A percentile compares a stretch with the other conserved stretches of the same genome.
Evolutionary conservation across 2,888 invertebrate genomes (phyloP).

Genomic region (Morpho helenor): DNA sequence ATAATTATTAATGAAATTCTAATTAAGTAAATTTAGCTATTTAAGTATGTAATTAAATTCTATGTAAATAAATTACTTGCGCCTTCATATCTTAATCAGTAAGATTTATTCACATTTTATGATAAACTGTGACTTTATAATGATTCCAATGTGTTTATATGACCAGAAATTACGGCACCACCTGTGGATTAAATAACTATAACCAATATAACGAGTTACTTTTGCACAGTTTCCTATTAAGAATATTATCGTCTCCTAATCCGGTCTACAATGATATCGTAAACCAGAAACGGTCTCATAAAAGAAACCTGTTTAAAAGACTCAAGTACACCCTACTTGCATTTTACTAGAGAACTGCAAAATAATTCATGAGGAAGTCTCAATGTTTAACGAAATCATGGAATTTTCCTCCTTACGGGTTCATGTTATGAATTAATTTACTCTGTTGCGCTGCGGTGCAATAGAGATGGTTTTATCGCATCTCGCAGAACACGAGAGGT

Average conservation of each 20-base stretch:
- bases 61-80: too few species aligned
- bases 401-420: constrained; percentile 13
- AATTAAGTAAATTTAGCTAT: too few species aligned
- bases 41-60: too few species aligned
- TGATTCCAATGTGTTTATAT: constrained; percentile 42
- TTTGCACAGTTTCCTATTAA: constrained; percentile 66
- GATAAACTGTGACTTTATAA: background rate
- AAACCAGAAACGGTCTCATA: constrained; percentile 72
- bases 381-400: background rate
- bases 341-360: constrained; percentile 58
- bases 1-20: too few species aligned
- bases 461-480: constrained; percentile 46
- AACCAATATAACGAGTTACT: constrained; percentile 62
- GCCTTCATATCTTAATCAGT: too few species aligned
- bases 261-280: constrained; percentile 71
- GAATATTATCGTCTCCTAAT: constrained; percentile 72
- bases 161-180: constrained; percentile 45
- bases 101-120: background rate
- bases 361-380: constrained; percentile 30
- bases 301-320: constrained; percentile 65
- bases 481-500: constrained; percentile 72
- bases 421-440: constrained; percentile 39
- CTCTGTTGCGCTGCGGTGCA: constrained; percentile 32
- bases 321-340: constrained; percentile 56
- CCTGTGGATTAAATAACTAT: constrained; percentile 55